Conservation (phyloP, 2,888 invertebrate genomes). For the Pinctada fucata region DNA sequence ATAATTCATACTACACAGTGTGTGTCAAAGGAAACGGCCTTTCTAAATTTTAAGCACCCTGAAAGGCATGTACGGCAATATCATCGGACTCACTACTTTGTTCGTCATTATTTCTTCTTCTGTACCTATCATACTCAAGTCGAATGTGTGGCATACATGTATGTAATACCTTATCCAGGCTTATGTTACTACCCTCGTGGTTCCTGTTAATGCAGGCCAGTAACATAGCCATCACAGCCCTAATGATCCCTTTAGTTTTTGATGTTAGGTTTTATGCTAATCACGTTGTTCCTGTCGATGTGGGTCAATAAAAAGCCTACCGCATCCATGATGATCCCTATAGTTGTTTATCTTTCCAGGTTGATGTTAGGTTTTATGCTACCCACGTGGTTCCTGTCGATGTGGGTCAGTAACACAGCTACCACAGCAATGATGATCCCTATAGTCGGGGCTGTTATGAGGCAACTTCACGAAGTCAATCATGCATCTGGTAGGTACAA, state of each 20-base stretch:
- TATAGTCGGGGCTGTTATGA: constrained; percentile 67
- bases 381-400: constrained; percentile 94
- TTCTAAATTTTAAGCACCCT: too few species aligned
- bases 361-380: constrained; percentile 75
- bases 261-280: constrained; percentile 54
- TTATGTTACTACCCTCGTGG: constrained; percentile 85
- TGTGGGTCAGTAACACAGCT: constrained; percentile 98
- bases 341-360: constrained; percentile 41
- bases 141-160: too few species aligned
- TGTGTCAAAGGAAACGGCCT: too few species aligned
- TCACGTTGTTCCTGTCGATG: too few species aligned
- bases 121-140: too few species aligned
- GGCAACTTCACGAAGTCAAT: constrained; percentile 44
- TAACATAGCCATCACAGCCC: constrained; percentile 86
- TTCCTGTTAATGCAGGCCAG: constrained; percentile 98
- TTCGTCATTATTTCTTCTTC: too few species aligned
- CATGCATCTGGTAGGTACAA: constrained; percentile 1
- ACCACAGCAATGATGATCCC: constrained; percentile 78
- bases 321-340: too few species aligned
- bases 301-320: too few species aligned
- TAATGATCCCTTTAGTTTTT: constrained; percentile 72
- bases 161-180: constrained; percentile 42
- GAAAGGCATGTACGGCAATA: too few species aligned
- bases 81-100: too few species aligned
- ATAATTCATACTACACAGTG: too few species aligned